phyloP scores from a whole-genome alignment of 2,888 invertebrate genomes.

The Nemapogon koenigi region DNA sequence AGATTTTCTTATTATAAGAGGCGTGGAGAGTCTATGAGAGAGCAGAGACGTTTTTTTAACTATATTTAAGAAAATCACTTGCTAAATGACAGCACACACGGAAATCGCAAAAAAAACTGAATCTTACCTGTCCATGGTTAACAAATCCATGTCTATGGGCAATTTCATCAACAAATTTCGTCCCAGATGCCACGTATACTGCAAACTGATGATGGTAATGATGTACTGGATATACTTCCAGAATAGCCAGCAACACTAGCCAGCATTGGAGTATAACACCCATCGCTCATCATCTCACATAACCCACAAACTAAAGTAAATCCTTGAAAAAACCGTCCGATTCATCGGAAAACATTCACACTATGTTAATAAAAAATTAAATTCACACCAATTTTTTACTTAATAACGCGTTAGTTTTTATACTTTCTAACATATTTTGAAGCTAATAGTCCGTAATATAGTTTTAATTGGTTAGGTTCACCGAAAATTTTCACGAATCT shows the following conservation, averaged over 20 bases:
- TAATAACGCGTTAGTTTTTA: constrained; percentile 1
- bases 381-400: constrained; percentile 1
- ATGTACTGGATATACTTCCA: constrained; percentile 39
- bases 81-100: too few species aligned
- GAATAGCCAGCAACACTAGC: constrained; percentile 44
- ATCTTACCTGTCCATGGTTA: constrained; percentile 55
- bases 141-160: constrained; percentile 54
- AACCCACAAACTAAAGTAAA: constrained; percentile 5
- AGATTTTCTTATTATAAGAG: too few species aligned
- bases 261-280: constrained; percentile 36
- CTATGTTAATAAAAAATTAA: neutral
- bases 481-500: constrained; percentile 24
- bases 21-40: too few species aligned
- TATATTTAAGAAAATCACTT: too few species aligned
- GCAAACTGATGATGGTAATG: constrained; percentile 53
- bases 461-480: constrained; percentile 19
- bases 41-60: too few species aligned
- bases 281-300: constrained; percentile 54
- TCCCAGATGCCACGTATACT: constrained; percentile 42
- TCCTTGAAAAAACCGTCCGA: neutral
- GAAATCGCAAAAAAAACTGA: neutral
- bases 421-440: too few species aligned
- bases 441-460: too few species aligned
- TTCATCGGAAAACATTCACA: too few species aligned
- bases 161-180: constrained; percentile 36